phyloP scores from a whole-genome alignment of 2,888 invertebrate species.

The Philereme transversata region DNA sequence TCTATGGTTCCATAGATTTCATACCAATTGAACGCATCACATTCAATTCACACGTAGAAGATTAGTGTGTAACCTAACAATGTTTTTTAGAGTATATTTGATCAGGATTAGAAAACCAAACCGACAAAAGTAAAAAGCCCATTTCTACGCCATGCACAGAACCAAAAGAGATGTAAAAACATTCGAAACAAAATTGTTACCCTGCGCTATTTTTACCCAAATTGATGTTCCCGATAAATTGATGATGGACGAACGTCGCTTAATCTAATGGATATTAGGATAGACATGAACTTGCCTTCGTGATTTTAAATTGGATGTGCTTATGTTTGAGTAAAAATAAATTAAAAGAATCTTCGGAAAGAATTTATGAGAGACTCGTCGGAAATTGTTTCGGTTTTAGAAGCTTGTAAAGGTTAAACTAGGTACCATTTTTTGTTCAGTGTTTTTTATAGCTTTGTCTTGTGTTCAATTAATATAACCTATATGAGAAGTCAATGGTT shows the following conservation, averaged over 20 bases:
- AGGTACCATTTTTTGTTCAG: slow-evolving; percentile 1
- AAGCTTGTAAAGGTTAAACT: slow-evolving; percentile 9
- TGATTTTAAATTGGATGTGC: slow-evolving; percentile 40
- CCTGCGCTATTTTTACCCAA: neutral
- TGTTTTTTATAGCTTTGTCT: neutral
- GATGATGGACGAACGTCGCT: slow-evolving; percentile 17
- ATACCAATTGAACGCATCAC: no score
- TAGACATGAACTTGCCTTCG: slow-evolving; percentile 27
- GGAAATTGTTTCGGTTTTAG: slow-evolving; percentile 3
- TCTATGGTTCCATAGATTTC: no score
- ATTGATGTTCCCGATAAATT: neutral
- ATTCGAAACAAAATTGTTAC: neutral
- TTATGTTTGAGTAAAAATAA: neutral
- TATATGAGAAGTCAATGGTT: no score
- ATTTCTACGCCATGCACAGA: no score
- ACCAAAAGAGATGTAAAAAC: neutral
- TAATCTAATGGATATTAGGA: slow-evolving; percentile 16
- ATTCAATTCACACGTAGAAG: no score
- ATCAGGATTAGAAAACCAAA: no score
- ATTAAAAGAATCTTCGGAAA: slow-evolving; percentile 5
- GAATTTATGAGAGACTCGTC: neutral
- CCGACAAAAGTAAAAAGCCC: no score
- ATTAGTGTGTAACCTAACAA: no score
- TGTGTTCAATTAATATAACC: no score
- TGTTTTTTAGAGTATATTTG: no score